Evolutionary conservation across 2,888 invertebrate species (phyloP).

Genomic region (Agrochola macilenta): DNA sequence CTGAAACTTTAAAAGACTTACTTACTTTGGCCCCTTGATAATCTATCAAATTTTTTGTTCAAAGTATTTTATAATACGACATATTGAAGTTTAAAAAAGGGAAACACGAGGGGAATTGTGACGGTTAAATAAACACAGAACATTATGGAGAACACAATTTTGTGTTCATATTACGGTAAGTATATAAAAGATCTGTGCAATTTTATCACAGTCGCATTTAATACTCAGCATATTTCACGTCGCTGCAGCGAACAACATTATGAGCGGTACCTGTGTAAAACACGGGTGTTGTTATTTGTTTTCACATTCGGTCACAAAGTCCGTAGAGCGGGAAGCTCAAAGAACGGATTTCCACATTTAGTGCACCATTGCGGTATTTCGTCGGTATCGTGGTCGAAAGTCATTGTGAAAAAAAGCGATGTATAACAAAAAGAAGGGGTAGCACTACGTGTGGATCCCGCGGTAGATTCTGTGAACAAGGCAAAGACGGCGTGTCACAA

Average conservation of each 20-base stretch:
- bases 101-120: not conserved
- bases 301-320: slow-evolving; percentile 46
- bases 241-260: slow-evolving; percentile 42
- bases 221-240: slow-evolving; percentile 54
- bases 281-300: slow-evolving; percentile 57
- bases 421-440: slow-evolving; percentile 32
- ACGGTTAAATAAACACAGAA: slow-evolving; percentile 37
- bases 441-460: slow-evolving; percentile 6
- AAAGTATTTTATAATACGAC: slow-evolving; percentile 1
- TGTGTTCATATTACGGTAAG: slow-evolving; percentile 21
- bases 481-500: slow-evolving; percentile 47
- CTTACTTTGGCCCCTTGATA: slow-evolving; percentile 42
- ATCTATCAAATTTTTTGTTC: slow-evolving; percentile 36
- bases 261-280: slow-evolving; percentile 41
- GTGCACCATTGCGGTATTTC: slow-evolving; percentile 30
- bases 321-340: slow-evolving; percentile 22
- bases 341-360: slow-evolving; percentile 21
- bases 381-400: slow-evolving; percentile 22
- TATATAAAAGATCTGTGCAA: slow-evolving; percentile 42
- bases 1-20: slow-evolving; percentile 55
- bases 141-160: slow-evolving; percentile 43
- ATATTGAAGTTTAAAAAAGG: slow-evolving; percentile 9
- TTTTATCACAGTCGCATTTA: slow-evolving; percentile 58
- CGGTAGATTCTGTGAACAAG: slow-evolving; percentile 27
- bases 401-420: slow-evolving; percentile 36